A percentile compares a stretch with the other conserved stretches of the same genome.
Conservation (phyloP, 2,888 invertebrate genomes). For the Malacosoma neustria region DNA sequence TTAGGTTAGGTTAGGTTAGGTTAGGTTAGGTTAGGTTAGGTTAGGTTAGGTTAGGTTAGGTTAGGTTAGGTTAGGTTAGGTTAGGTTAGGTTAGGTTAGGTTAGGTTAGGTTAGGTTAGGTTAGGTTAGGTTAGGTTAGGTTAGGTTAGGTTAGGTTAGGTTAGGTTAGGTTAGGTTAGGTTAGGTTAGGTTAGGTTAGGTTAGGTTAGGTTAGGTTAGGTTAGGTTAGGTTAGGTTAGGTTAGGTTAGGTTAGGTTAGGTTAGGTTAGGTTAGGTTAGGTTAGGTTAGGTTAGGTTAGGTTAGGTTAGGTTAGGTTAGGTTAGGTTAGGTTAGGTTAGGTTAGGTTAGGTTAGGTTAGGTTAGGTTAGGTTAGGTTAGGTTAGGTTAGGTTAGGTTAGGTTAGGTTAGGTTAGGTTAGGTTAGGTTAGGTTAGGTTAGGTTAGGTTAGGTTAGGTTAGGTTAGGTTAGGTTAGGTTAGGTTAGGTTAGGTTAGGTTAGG, state of each 20-base stretch:
- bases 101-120: slow-evolving; percentile 3
- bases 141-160: slow-evolving; percentile 3
- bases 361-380: slow-evolving; percentile 1
- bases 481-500: slow-evolving; percentile 1
- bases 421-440: slow-evolving; percentile 1
- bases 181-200: slow-evolving; percentile 3
- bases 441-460: slow-evolving; percentile 1
- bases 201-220: slow-evolving; percentile 2
- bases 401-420: slow-evolving; percentile 1
- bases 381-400: slow-evolving; percentile 1
- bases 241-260: slow-evolving; percentile 1
- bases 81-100: slow-evolving; percentile 3
- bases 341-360: slow-evolving; percentile 1
- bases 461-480: slow-evolving; percentile 1
- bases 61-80: slow-evolving; percentile 4
- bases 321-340: slow-evolving; percentile 1
- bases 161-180: slow-evolving; percentile 4
- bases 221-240: slow-evolving; percentile 1
- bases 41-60: slow-evolving; percentile 4
- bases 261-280: slow-evolving; percentile 1
- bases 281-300: slow-evolving; percentile 1
- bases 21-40: slow-evolving; percentile 3
- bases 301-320: slow-evolving; percentile 1
- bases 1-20: slow-evolving; percentile 4
- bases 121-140: slow-evolving; percentile 3